Percentiles rank a stretch among this genome's conserved stretches.
Conservation (phyloP, 2,797 vertebrate species). For the Macrochelys suwanniensis region DNA sequence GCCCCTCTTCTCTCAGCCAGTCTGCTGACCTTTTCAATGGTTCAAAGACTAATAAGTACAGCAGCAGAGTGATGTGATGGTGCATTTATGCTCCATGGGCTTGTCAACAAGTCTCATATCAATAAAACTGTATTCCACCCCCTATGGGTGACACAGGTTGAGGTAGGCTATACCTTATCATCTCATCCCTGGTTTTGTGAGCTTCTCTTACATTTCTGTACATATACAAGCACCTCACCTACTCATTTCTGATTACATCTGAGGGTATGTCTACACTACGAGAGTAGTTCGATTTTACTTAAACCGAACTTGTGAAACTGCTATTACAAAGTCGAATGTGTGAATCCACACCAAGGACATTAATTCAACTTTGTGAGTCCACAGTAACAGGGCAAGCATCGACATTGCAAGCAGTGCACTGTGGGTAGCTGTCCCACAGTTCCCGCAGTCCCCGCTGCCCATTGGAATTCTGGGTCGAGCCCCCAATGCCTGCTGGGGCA, state of each 20-base stretch:
- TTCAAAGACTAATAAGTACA: constrained; percentile 37
- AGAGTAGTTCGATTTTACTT: no score
- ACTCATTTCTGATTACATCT: constrained; percentile 28
- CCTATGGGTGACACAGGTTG: constrained; percentile 4
- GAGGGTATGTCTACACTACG: no score
- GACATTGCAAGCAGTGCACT: no score
- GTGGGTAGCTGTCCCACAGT: no score
- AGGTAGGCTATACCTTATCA: neutral
- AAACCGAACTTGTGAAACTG: no score
- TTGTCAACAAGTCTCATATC: neutral
- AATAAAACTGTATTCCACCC: neutral
- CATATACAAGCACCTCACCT: constrained; percentile 42
- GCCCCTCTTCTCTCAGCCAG: constrained; percentile 24
- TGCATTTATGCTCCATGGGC: neutral
- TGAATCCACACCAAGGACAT: no score
- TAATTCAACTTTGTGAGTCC: no score
- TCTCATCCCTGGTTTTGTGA: constrained; percentile 33
- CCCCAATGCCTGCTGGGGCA: no score
- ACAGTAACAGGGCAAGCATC: no score
- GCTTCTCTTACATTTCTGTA: neutral
- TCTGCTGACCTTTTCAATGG: constrained; percentile 40
- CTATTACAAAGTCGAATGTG: no score
- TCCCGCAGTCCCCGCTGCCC: no score
- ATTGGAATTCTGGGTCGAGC: no score
- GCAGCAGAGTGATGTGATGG: neutral